These are phyloP conservation scores for Microcebus ravelobensis DNA, from an alignment of 2,113 vertebrate genomes.

Conservation along the genomic window DNA sequence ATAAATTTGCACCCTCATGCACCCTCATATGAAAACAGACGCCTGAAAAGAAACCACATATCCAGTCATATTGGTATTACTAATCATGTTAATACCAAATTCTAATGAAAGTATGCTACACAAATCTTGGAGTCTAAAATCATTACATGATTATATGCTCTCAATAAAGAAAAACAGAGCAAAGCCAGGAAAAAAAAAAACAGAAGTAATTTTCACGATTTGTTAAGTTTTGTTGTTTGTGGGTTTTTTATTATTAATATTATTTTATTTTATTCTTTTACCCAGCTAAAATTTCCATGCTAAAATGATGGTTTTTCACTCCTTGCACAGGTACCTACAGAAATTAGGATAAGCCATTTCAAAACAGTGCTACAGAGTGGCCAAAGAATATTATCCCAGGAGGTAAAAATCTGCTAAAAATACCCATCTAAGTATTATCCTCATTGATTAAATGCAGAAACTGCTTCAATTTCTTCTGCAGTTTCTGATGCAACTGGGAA, in stretches of 20 bases:
- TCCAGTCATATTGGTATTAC: background rate
- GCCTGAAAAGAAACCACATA: background rate
- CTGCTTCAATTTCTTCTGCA: background rate
- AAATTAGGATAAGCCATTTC: background rate
- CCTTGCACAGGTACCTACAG: background rate
- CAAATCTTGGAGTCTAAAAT: background rate
- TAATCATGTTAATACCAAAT: background rate
- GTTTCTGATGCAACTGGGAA: background rate
- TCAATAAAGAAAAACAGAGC: background rate
- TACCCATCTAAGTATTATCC: slow-evolving; percentile 28
- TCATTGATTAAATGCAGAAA: slow-evolving; percentile 51
- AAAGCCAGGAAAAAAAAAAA: background rate
- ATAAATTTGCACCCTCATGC: background rate
- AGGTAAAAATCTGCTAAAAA: slow-evolving; percentile 20
- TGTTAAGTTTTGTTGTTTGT: background rate
- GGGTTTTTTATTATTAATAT: background rate
- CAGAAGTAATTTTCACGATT: background rate
- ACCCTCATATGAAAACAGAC: background rate
- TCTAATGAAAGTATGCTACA: background rate
- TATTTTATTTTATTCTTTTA: background rate
- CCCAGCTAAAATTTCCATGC: background rate
- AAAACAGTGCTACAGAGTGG: background rate
- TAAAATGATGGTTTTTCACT: slow-evolving; percentile 35
- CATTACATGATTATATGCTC: background rate
- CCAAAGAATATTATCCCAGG: background rate